These are phyloP conservation scores for Platyrinchus mystaceus DNA, from an alignment of 2,797 vertebrate species.

Conservation along the genomic window DNA sequence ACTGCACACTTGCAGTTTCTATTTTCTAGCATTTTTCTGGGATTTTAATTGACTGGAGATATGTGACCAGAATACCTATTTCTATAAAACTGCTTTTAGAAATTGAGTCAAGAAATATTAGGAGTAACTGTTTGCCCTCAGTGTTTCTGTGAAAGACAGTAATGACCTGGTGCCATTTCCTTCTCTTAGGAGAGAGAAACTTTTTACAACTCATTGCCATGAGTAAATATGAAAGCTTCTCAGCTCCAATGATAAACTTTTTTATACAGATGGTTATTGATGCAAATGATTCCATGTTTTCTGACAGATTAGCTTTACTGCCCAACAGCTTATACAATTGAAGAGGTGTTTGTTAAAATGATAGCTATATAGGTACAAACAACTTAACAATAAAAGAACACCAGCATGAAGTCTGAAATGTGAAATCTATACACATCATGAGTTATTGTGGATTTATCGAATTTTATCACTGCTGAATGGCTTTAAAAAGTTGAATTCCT, in stretches of 20 bases:
- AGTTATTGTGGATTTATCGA: neutral
- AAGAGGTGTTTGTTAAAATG: neutral
- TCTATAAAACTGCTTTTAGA: neutral
- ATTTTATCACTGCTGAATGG: neutral
- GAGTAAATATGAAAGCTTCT: neutral
- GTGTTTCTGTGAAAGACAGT: neutral
- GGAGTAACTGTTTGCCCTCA: neutral
- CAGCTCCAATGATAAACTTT: neutral
- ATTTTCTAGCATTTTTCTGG: slow-evolving; percentile 27
- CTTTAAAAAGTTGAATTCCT: neutral
- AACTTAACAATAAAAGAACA: neutral
- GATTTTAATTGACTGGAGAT: slow-evolving; percentile 34
- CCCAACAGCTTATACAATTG: neutral
- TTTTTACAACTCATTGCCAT: neutral
- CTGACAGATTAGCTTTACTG: slow-evolving; percentile 3
- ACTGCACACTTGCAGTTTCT: neutral
- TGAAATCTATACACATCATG: neutral
- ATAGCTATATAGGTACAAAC: neutral
- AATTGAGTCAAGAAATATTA: neutral
- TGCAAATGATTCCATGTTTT: slow-evolving; percentile 9
- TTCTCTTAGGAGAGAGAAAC: neutral
- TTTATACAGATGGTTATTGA: neutral
- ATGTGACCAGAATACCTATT: neutral
- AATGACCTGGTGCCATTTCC: neutral
- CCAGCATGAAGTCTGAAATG: neutral